phyloP scores from a whole-genome alignment of 2,888 invertebrate genomes.

The Patella ulyssiponensis region DNA sequence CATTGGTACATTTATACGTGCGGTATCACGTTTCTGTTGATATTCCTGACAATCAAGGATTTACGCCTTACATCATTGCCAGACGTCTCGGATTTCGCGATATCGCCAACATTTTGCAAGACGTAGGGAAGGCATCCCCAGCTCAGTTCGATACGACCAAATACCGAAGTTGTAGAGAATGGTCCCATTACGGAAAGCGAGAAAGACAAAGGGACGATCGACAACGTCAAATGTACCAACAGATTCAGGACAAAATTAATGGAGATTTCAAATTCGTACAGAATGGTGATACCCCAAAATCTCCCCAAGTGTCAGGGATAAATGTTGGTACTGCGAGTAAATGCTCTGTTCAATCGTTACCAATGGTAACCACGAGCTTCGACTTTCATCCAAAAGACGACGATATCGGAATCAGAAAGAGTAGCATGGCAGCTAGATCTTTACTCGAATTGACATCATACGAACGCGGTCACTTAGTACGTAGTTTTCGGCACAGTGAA shows the following conservation, averaged over 20 bases:
- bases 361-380: neutral
- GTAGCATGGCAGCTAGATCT: slow-evolving; percentile 40
- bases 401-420: slow-evolving; percentile 6
- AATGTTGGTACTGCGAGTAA: neutral
- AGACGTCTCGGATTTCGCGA: slow-evolving; percentile 56
- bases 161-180: slow-evolving; percentile 57
- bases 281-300: slow-evolving; percentile 19
- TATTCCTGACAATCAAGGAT: slow-evolving; percentile 57
- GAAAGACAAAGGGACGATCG: slow-evolving; percentile 48
- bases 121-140: slow-evolving; percentile 52
- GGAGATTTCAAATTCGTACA: slow-evolving; percentile 12
- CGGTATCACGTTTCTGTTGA: slow-evolving; percentile 63
- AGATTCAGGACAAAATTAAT: slow-evolving; percentile 34
- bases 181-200: slow-evolving; percentile 57
- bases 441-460: slow-evolving; percentile 48
- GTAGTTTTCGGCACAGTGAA: slow-evolving; percentile 50
- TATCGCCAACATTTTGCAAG: slow-evolving; percentile 50
- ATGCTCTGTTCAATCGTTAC: neutral
- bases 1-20: slow-evolving; percentile 51
- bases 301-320: slow-evolving; percentile 16
- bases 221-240: slow-evolving; percentile 36
- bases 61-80: slow-evolving; percentile 65
- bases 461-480: slow-evolving; percentile 40
- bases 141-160: slow-evolving; percentile 49
- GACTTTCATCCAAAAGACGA: neutral